These are phyloP conservation scores for Cirrhinus molitorella DNA, from an alignment of 2,797 vertebrate species.

Conservation along the genomic window DNA sequence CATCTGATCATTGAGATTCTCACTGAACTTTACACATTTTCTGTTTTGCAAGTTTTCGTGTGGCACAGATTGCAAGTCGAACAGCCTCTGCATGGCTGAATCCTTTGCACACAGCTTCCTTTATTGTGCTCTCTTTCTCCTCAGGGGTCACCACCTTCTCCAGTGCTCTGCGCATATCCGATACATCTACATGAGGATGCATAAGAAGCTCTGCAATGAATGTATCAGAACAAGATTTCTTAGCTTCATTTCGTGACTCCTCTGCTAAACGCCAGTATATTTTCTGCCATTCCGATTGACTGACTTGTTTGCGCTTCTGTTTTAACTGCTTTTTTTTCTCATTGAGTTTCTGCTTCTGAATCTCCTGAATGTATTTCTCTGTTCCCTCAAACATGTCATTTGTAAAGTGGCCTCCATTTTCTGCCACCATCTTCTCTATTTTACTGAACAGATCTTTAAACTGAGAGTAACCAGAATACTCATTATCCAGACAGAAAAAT, in stretches of 20 bases:
- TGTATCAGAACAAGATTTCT: neutral
- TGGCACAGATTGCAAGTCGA: neutral
- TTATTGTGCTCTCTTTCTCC: neutral
- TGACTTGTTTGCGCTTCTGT: neutral
- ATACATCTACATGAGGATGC: neutral
- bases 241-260: neutral
- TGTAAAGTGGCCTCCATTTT: neutral
- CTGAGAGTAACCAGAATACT: neutral
- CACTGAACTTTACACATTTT: neutral
- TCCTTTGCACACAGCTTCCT: neutral
- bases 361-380: neutral
- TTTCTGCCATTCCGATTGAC: neutral
- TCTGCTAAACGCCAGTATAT: neutral
- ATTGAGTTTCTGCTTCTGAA: neutral
- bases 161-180: neutral
- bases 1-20: neutral
- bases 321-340: neutral
- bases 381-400: neutral
- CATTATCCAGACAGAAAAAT: neutral
- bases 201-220: neutral
- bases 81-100: neutral
- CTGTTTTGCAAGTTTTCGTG: neutral
- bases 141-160: neutral
- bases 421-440: neutral
- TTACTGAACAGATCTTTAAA: neutral